Evolutionary conservation across 53 echinoderm and acorn worm genomes (phyloP).

Genomic region (Echinarachnius parma): DNA sequence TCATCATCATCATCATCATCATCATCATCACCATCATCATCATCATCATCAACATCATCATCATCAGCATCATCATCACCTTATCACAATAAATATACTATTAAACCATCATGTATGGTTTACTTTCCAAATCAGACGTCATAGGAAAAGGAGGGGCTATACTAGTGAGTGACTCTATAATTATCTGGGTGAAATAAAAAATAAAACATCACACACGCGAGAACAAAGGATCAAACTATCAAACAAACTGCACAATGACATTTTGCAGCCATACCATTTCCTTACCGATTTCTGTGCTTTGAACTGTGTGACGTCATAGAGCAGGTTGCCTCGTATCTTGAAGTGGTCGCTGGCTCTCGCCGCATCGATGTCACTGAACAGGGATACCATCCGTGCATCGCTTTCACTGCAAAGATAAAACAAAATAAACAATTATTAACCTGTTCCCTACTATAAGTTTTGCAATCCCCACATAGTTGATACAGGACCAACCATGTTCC

Average conservation of each 20-base stretch:
- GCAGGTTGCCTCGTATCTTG: conserved; percentile 67
- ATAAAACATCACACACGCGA: neutral
- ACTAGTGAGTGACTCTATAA: neutral
- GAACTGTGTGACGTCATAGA: conserved; percentile 68
- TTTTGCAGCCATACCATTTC: no score
- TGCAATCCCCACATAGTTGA: no score
- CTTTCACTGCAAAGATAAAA: conserved; percentile 58
- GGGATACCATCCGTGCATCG: conserved; percentile 72
- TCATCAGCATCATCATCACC: neutral
- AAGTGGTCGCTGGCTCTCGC: conserved; percentile 77
- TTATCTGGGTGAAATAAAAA: neutral
- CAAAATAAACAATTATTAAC: no score
- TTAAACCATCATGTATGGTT: no score
- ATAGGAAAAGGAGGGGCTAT: neutral
- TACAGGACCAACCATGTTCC: no score
- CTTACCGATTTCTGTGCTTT: conserved; percentile 40
- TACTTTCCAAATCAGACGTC: no score
- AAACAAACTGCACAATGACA: no score
- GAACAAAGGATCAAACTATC: no score
- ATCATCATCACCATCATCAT: neutral
- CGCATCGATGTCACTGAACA: conserved; percentile 81
- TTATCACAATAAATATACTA: neutral
- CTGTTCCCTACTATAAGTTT: no score
- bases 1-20: neutral
- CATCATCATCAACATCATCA: neutral